Conservation (phyloP, 1,140 invertebrate species). For the Varroa destructor region DNA sequence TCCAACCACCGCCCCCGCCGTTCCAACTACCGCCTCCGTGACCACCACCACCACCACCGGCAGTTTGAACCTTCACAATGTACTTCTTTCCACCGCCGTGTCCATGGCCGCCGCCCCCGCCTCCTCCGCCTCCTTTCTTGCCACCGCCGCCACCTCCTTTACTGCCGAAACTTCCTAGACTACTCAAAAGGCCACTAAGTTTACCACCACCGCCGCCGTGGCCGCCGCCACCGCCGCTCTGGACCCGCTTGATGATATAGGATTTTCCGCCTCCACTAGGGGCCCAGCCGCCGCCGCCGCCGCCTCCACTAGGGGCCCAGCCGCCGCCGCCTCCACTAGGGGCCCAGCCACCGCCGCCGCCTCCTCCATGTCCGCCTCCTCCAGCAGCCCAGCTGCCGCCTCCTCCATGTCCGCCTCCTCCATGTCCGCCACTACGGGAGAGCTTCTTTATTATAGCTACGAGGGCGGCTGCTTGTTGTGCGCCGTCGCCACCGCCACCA, state of each 20-base stretch:
- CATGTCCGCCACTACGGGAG: neutral
- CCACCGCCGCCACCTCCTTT: neutral
- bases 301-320: neutral
- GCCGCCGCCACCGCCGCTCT: too few species aligned
- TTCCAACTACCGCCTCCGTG: neutral
- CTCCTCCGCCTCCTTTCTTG: neutral
- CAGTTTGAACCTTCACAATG: neutral
- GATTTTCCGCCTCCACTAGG: slow-evolving; percentile 11
- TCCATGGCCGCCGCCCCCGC: neutral
- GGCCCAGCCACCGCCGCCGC: neutral
- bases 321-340: neutral
- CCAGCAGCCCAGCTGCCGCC: neutral
- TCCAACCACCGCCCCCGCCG: neutral
- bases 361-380: neutral
- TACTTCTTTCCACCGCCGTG: neutral
- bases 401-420: neutral
- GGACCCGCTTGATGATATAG: too few species aligned
- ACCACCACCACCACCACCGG: neutral
- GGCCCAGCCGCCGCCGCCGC: neutral
- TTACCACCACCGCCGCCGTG: too few species aligned
- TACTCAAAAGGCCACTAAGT: too few species aligned
- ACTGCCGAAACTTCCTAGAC: neutral
- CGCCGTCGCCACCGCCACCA: slow-evolving; percentile 1
- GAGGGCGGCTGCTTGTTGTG: slow-evolving; percentile 6
- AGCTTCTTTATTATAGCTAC: slow-evolving; percentile 11